Conservation (phyloP, 2,113 vertebrate genomes). For the Verasper variegatus region DNA sequence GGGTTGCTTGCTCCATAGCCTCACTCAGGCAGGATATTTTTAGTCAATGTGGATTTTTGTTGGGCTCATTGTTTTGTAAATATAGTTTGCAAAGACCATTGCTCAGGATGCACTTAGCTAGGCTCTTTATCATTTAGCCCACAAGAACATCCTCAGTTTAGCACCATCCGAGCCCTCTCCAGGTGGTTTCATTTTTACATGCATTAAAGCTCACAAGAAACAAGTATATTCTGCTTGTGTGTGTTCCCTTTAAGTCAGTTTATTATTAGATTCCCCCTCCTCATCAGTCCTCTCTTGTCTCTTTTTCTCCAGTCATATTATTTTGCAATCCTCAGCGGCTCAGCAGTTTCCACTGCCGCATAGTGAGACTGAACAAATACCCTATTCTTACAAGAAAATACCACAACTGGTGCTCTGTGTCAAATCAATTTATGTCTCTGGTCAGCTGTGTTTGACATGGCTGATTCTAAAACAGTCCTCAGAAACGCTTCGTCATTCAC, state of each 20-base stretch:
- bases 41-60: slow-evolving; percentile 67
- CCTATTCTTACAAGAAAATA: slow-evolving; percentile 48
- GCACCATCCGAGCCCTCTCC: slow-evolving; percentile 2
- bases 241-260: slow-evolving; percentile 11
- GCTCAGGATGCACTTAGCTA: slow-evolving; percentile 39
- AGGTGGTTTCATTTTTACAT: slow-evolving; percentile 28
- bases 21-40: slow-evolving; percentile 68
- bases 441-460: slow-evolving; percentile 31
- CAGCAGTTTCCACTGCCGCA: slow-evolving; percentile 36
- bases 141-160: slow-evolving; percentile 43
- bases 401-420: slow-evolving; percentile 44
- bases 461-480: slow-evolving; percentile 46
- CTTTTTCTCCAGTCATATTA: slow-evolving; percentile 3
- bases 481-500: slow-evolving; percentile 51
- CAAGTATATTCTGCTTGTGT: slow-evolving; percentile 24
- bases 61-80: slow-evolving; percentile 65
- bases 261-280: slow-evolving; percentile 28
- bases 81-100: slow-evolving; percentile 46
- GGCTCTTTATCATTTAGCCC: slow-evolving; percentile 55
- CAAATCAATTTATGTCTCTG: slow-evolving; percentile 55
- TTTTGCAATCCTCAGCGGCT: slow-evolving; percentile 29
- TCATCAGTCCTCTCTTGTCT: slow-evolving; percentile 15
- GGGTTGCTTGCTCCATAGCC: slow-evolving; percentile 50
- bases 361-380: slow-evolving; percentile 35
- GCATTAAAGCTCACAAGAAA: slow-evolving; percentile 37